phyloP scores from a whole-genome alignment of 2,113 vertebrate genomes.

The Atrichornis clamosus region DNA sequence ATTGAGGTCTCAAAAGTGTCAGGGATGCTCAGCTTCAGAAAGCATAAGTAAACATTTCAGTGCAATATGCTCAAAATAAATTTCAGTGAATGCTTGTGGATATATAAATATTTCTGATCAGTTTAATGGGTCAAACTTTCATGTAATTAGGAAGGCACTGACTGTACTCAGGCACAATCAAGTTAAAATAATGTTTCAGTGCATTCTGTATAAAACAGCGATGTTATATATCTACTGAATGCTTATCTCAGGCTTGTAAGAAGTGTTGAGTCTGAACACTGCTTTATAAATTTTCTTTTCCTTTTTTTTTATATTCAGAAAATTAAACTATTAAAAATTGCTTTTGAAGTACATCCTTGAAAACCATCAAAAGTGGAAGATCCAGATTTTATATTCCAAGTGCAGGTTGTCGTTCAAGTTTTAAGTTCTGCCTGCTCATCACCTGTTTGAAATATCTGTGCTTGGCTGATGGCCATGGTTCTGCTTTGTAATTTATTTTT shows the following conservation, averaged over 20 bases:
- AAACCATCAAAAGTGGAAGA: neutral
- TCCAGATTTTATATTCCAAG: neutral
- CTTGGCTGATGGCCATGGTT: neutral
- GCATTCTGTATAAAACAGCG: neutral
- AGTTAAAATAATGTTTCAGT: neutral
- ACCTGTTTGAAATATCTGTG: neutral
- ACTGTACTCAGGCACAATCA: fast-evolving
- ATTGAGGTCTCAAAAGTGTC: slow-evolving; percentile 4
- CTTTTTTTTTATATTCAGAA: neutral
- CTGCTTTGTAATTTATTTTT: neutral
- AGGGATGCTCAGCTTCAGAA: neutral
- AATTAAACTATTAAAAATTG: neutral
- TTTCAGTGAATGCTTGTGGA: neutral
- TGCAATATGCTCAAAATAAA: neutral
- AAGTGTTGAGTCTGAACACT: neutral
- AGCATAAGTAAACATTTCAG: neutral
- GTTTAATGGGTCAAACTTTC: neutral
- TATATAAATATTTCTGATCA: neutral
- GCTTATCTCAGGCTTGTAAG: neutral
- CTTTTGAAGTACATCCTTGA: neutral
- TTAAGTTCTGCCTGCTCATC: neutral
- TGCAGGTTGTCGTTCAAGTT: neutral
- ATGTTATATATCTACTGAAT: neutral
- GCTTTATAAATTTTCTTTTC: neutral
- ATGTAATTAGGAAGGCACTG: neutral